Percentiles rank a stretch among this genome's conserved stretches.
phyloP scores from a whole-genome alignment of 2,797 vertebrate genomes.

The Phoxinus dragarum region DNA sequence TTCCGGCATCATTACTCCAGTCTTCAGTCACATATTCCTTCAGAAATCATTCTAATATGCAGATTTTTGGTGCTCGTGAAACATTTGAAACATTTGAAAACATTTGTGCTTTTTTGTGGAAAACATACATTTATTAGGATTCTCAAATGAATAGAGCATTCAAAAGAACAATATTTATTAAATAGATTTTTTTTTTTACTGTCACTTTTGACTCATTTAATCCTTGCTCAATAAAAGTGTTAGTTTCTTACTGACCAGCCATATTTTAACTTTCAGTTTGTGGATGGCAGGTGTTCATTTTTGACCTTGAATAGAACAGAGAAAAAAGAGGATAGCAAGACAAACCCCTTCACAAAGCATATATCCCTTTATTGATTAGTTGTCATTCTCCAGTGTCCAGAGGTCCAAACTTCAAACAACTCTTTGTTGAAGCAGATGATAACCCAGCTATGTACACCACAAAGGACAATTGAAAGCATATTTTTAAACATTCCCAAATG shows the following conservation, averaged over 20 bases:
- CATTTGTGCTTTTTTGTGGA: neutral
- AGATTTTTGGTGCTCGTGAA: neutral
- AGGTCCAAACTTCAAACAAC: conserved; percentile 15
- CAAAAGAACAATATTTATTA: neutral
- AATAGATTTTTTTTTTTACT: neutral
- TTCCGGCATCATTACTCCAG: neutral
- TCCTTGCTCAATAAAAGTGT: neutral
- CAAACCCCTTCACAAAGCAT: neutral
- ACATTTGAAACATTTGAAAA: neutral
- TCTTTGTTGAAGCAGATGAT: conserved; percentile 28
- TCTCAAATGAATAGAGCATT: neutral
- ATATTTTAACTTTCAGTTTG: neutral
- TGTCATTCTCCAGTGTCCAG: neutral
- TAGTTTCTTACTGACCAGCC: neutral
- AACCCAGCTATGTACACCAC: conserved; percentile 14
- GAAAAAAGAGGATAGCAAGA: neutral
- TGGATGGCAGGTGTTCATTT: neutral
- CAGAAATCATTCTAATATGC: neutral
- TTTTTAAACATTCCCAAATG: conserved; percentile 32
- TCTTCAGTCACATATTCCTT: neutral
- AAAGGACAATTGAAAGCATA: conserved; percentile 13
- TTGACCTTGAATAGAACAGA: neutral
- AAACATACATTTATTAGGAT: neutral
- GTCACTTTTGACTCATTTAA: neutral
- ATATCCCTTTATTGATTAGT: neutral